Base-by-base conservation (phyloP, 1,140 invertebrate genomes). In the Hylaeus anthracinus region DNA sequence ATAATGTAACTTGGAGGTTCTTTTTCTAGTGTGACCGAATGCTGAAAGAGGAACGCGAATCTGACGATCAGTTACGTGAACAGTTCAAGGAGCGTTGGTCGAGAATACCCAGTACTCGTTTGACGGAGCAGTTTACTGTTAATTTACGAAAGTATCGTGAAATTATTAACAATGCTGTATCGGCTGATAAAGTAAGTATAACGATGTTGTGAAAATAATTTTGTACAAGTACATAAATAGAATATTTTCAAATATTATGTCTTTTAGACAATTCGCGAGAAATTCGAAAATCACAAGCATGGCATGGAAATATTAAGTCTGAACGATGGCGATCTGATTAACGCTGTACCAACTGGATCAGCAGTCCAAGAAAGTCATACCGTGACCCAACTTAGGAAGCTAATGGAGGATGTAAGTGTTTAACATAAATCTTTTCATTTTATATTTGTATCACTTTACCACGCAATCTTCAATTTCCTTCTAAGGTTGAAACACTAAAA, bases 11-110 rank as follows among this genome's bases (percentile, higher is more conserved):
- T 63, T n/a, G 12, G 37, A 8, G 39, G 1, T 71, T 71, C 43
- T 79, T 51, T 72, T 86, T 92, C 66, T 85, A 97, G 96, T 95
- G 97, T 63, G 96, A 98, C 81, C 95, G 97, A 84, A 95, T 99
- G 95, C 92, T 99, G 65, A 96, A 96, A 88, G 98, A 99, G 92
- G 99, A 99, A 94, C 96, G 97, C 84, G 95, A 96, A 78, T 97
- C 98, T 1, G 99, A 99, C 91, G 95, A 96, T 88, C 96, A 98
- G 89, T 94, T 99, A 66, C 94, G 97, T 83, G 93, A 94, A 66
- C 98, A 99, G 94, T 99, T 99, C 90, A 98, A 97, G 89, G 96
- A 97, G 88, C 94, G 96, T 82, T 99, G 99, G 99, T 96, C 95
- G 0, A 95, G 99, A 88, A 98, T 97, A 51, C 94, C 97, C 0